A percentile compares a stretch with the other conserved stretches of the same genome.
phyloP scores from a whole-genome alignment of 2,888 invertebrate genomes.

The Sturmia bella region DNA sequence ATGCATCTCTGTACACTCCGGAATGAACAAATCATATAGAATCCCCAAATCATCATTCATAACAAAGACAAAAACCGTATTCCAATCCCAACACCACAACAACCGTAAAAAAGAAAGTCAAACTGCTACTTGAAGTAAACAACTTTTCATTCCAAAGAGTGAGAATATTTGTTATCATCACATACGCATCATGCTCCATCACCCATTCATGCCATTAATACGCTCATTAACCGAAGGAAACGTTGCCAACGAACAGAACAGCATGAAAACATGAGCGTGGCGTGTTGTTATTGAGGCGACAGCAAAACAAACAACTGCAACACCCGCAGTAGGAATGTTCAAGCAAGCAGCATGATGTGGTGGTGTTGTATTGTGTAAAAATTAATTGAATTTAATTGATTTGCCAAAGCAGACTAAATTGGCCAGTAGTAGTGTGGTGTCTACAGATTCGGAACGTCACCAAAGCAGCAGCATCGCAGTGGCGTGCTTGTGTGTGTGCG shows the following conservation, averaged over 20 bases:
- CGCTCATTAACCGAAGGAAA: conserved; percentile 78
- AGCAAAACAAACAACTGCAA: conserved; percentile 4
- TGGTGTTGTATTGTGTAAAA: conserved; percentile 76
- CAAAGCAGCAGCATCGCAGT: neutral
- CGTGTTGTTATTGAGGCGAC: conserved; percentile 30
- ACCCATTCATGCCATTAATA: conserved; percentile 79
- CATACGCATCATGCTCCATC: conserved; percentile 74
- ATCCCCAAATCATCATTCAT: conserved; percentile 34
- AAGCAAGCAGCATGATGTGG: neutral
- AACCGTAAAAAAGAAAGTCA: conserved; percentile 16
- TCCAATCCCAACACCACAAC: conserved; percentile 52
- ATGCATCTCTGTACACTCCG: conserved; percentile 35
- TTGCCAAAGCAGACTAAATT: conserved; percentile 82
- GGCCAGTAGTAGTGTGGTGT: conserved; percentile 74
- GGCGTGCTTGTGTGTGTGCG: neutral
- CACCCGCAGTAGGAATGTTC: conserved; percentile 28
- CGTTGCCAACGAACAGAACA: conserved; percentile 26
- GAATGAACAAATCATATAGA: conserved; percentile 64
- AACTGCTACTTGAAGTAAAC: neutral
- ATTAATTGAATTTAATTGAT: conserved; percentile 83
- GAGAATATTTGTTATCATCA: conserved; percentile 60
- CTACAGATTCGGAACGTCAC: conserved; percentile 74
- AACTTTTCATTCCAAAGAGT: conserved; percentile 45
- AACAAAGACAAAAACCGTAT: conserved; percentile 2
- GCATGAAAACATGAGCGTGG: conserved; percentile 29